These are phyloP conservation scores for Chalcosyrphus nemorum DNA, from an alignment of 2,888 invertebrate species.

Conservation along the genomic window DNA sequence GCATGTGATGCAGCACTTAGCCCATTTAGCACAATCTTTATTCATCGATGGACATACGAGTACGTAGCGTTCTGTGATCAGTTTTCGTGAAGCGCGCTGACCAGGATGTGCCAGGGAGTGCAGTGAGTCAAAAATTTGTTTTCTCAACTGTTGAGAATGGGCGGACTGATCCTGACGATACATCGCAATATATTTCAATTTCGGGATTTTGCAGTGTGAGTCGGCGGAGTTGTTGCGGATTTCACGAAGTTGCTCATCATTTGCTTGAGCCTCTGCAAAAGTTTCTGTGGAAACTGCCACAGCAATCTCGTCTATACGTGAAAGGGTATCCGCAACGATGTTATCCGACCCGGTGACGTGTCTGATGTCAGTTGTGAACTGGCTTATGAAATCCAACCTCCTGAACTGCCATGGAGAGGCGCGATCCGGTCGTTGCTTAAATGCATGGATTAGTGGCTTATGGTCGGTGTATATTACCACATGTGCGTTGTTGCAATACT, in stretches of 20 bases:
- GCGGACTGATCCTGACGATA: not conserved
- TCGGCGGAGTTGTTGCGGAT: not conserved
- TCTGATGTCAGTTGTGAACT: too few relatives aligned
- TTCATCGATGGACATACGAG: too few relatives aligned
- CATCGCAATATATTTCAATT: slow-evolving; percentile 6
- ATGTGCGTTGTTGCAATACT: slow-evolving; percentile 6
- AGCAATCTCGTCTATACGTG: not conserved
- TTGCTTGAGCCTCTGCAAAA: too few relatives aligned
- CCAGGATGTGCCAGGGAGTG: not conserved
- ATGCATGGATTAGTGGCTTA: not conserved
- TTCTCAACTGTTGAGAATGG: not conserved
- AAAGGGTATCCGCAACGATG: not conserved
- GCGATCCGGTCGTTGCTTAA: slow-evolving; percentile 15
- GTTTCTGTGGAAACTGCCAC: too few relatives aligned
- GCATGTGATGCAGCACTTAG: not conserved
- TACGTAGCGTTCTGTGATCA: not conserved
- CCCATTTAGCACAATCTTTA: not conserved
- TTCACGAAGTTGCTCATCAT: not conserved
- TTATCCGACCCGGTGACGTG: not conserved
- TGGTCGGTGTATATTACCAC: slow-evolving; percentile 11
- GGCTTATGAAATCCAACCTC: not conserved
- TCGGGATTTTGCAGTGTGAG: not conserved
- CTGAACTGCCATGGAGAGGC: not conserved
- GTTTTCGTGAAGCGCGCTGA: not conserved
- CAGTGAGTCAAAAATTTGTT: not conserved